Evolutionary conservation across 2,888 invertebrate genomes (phyloP).

Genomic region (Clanis bilineata): DNA sequence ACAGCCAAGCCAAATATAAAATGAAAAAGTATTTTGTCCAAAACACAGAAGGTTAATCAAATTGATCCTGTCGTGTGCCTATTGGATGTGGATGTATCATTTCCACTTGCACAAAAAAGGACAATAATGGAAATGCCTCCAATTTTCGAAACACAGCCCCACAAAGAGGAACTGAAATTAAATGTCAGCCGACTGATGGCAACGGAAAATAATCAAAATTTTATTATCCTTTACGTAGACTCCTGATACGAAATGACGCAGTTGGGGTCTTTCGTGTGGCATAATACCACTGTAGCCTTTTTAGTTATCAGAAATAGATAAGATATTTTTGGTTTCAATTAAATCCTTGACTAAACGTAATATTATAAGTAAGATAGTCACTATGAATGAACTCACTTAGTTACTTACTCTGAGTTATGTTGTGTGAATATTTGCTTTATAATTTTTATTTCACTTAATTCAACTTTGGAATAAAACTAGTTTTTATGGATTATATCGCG

Average conservation of each 20-base stretch:
- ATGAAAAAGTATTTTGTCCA: conserved; percentile 21
- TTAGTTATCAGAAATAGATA: too few relatives aligned
- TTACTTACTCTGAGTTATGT: too few relatives aligned
- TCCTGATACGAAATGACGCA: not conserved
- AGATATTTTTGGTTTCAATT: too few relatives aligned
- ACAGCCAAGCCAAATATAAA: conserved; percentile 21
- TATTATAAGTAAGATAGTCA: too few relatives aligned
- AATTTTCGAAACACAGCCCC: conserved; percentile 40
- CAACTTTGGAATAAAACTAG: too few relatives aligned
- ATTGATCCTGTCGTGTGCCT: conserved; percentile 39
- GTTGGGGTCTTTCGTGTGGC: not conserved
- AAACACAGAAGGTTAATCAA: conserved; percentile 42
- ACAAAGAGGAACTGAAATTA: conserved; percentile 62
- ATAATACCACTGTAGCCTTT: not conserved
- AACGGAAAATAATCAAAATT: conserved; percentile 49
- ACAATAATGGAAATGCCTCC: conserved; percentile 43
- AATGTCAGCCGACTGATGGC: conserved; percentile 50
- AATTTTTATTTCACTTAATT: too few relatives aligned
- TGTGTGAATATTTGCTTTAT: too few relatives aligned
- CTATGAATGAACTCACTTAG: too few relatives aligned
- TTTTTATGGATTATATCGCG: too few relatives aligned
- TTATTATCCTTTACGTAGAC: conserved; percentile 29
- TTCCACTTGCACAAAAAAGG: conserved; percentile 42
- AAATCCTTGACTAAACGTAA: too few relatives aligned
- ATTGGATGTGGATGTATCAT: conserved; percentile 42